Conservation (phyloP, 2,888 invertebrate genomes). For the Platycheirus rosarum region DNA sequence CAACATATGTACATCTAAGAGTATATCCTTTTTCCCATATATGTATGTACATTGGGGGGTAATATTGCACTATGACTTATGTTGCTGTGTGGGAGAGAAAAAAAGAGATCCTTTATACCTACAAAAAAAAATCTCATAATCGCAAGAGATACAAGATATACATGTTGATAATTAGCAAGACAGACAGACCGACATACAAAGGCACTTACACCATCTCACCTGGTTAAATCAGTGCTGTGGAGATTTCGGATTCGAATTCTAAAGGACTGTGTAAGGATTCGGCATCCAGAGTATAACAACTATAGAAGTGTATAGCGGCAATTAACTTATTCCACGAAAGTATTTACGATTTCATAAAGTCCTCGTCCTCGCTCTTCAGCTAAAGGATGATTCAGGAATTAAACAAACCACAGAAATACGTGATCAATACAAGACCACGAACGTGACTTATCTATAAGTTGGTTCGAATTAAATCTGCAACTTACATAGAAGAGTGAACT, state of each 20-base stretch:
- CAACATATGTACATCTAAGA: neutral
- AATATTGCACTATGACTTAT: conserved; percentile 7
- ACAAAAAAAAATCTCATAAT: neutral
- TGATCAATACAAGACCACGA: conserved; percentile 68
- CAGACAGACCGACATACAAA: neutral
- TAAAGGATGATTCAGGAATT: conserved; percentile 61
- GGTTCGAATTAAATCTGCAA: conserved; percentile 58
- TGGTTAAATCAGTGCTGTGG: conserved; percentile 14
- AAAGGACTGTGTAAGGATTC: neutral
- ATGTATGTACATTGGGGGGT: conserved; percentile 12
- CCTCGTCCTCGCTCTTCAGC: neutral
- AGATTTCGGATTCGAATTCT: conserved; percentile 2
- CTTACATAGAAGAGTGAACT: conserved; percentile 45
- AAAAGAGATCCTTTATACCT: neutral
- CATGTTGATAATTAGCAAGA: conserved; percentile 18
- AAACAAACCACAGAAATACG: conserved; percentile 66
- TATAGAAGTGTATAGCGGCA: conserved; percentile 26
- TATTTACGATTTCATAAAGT: conserved; percentile 67
- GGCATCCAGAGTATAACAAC: neutral
- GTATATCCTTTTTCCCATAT: neutral
- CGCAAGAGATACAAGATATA: neutral
- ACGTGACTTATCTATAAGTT: conserved; percentile 70
- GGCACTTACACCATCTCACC: neutral
- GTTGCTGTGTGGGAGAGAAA: neutral
- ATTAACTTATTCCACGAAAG: conserved; percentile 54